A percentile compares a stretch with the other conserved stretches of the same genome.
These are phyloP conservation scores for Drosophila bocki DNA, from an alignment of 1,140 invertebrate genomes.

Conservation along the genomic window DNA sequence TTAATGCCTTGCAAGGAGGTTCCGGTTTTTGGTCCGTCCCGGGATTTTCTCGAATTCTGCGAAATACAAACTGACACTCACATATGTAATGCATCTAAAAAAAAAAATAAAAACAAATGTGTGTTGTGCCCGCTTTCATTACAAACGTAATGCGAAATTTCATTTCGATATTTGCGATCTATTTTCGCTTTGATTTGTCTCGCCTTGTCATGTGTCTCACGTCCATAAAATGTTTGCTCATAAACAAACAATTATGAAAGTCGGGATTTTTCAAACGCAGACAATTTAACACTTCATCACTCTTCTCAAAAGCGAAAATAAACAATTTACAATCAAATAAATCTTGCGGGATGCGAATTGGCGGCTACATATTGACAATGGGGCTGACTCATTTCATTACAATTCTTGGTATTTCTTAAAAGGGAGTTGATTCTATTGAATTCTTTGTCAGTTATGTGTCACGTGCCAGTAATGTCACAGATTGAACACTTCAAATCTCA, in stretches of 20 bases:
- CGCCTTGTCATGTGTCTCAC: conserved; percentile 56
- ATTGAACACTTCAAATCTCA: not conserved
- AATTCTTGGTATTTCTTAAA: conserved; percentile 13
- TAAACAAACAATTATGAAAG: conserved; percentile 53
- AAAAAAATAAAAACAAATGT: conserved; percentile 1
- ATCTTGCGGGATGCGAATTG: conserved; percentile 7
- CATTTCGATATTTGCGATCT: conserved; percentile 51
- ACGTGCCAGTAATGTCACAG: not conserved
- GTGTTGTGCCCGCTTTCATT: conserved; percentile 39
- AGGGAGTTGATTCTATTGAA: not conserved
- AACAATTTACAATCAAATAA: conserved; percentile 26
- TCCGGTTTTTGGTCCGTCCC: conserved; percentile 51
- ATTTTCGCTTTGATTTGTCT: conserved; percentile 41
- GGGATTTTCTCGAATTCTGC: conserved; percentile 58
- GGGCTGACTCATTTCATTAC: conserved; percentile 20
- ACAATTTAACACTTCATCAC: conserved; percentile 32
- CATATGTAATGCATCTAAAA: conserved; percentile 11
- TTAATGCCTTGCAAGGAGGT: conserved; percentile 27
- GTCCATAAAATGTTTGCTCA: conserved; percentile 58
- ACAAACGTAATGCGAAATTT: conserved; percentile 57
- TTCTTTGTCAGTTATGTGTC: not conserved
- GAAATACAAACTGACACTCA: conserved; percentile 19
- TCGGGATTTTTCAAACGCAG: conserved; percentile 9
- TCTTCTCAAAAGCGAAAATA: conserved; percentile 15
- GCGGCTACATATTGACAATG: conserved; percentile 4